phyloP scores from a whole-genome alignment of 2,113 vertebrate species.

The Platycercus adscitus region DNA sequence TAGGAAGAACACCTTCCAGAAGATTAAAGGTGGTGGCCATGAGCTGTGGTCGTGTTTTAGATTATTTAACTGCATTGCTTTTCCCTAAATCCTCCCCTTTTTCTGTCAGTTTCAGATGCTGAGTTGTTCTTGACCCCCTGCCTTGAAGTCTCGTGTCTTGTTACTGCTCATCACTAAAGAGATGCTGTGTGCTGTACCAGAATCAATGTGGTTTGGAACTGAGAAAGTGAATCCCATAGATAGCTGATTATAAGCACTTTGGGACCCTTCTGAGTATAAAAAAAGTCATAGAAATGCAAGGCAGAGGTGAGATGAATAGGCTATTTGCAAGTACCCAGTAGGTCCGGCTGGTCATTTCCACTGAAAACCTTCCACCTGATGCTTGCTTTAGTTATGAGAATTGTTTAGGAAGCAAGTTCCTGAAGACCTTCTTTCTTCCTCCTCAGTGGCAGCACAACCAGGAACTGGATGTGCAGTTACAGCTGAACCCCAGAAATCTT shows the following conservation, averaged over 20 bases:
- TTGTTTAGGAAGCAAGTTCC: neutral
- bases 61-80: neutral
- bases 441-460: neutral
- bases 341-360: neutral
- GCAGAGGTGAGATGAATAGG: neutral
- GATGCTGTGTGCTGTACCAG: neutral
- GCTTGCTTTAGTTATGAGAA: neutral
- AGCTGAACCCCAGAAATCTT: neutral
- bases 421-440: neutral
- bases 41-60: neutral
- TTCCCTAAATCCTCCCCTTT: neutral
- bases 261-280: conserved; percentile 10
- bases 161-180: conserved; percentile 14
- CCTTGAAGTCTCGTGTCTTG: conserved; percentile 2
- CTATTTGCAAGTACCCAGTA: neutral
- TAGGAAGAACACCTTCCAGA: neutral
- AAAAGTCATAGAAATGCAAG: conserved; percentile 1
- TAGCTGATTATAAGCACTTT: conserved; percentile 33
- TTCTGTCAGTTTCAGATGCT: neutral
- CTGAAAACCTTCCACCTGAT: neutral
- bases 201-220: conserved; percentile 11
- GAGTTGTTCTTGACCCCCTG: conserved; percentile 2
- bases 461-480: neutral
- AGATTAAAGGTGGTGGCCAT: neutral
- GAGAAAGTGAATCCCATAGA: conserved; percentile 54